Conservation (phyloP, 2,113 vertebrate species). For the Ginglymostoma cirratum region DNA sequence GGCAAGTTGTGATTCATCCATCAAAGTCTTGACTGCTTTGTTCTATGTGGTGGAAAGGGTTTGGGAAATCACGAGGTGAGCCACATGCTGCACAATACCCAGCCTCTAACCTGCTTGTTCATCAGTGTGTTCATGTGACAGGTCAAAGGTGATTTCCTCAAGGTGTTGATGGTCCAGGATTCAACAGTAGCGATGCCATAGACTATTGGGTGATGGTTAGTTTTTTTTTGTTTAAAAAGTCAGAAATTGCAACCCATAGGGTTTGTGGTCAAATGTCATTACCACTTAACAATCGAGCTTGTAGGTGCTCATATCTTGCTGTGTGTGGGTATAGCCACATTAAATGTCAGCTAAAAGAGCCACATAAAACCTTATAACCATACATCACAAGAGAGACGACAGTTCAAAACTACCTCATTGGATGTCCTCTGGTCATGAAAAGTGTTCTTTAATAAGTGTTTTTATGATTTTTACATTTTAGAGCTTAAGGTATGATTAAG, state of each 20-base stretch:
- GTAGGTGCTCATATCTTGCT: not conserved
- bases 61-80: not conserved
- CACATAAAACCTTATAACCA: not conserved
- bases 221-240: not conserved
- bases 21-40: not conserved
- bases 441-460: not conserved
- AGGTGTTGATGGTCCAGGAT: not conserved
- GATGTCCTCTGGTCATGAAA: not conserved
- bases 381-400: not conserved
- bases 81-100: not conserved
- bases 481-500: not conserved
- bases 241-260: not conserved
- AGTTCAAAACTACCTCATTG: not conserved
- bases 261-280: not conserved
- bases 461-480: not conserved
- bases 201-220: not conserved
- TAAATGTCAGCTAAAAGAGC: not conserved
- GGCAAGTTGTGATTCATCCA: not conserved
- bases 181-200: not conserved
- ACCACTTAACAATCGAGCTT: not conserved
- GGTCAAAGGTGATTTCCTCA: not conserved
- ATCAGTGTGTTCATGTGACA: not conserved
- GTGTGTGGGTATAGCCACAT: not conserved
- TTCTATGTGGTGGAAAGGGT: not conserved
- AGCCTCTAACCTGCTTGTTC: not conserved